A percentile compares a stretch with the other conserved stretches of the same genome.
These are phyloP conservation scores for Argya squamiceps DNA, from an alignment of 2,797 vertebrate genomes.

Conservation along the genomic window DNA sequence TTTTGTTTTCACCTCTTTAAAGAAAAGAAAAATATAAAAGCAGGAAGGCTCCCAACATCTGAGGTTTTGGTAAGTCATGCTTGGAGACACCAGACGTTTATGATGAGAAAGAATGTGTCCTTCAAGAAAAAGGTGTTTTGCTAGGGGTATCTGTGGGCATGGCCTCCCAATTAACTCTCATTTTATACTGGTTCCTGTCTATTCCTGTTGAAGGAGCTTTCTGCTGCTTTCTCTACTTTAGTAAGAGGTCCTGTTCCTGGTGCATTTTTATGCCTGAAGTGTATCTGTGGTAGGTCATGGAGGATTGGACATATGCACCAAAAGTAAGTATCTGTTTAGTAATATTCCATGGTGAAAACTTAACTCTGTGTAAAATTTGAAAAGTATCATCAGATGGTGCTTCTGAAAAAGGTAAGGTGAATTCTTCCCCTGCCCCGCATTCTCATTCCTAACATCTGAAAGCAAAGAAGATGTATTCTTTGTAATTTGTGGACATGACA, in stretches of 20 bases:
- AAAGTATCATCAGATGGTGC: neutral
- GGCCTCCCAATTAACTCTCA: neutral
- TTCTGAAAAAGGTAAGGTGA: constrained; percentile 50
- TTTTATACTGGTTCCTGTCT: neutral
- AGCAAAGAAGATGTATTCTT: neutral
- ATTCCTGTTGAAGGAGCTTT: neutral
- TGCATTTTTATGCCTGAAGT: neutral
- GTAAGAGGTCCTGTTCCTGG: neutral
- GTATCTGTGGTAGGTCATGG: neutral
- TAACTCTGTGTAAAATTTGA: neutral
- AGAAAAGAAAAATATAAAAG: neutral
- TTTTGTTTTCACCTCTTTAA: constrained; percentile 25
- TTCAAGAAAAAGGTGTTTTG: neutral
- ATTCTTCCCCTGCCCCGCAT: neutral
- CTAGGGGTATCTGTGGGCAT: neutral
- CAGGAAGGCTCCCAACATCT: neutral
- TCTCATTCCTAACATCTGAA: neutral
- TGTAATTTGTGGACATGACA: neutral
- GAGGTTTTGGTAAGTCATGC: constrained; percentile 8
- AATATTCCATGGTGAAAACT: neutral
- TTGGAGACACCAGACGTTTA: neutral
- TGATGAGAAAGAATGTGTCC: neutral
- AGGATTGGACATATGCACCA: neutral
- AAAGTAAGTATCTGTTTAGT: neutral
- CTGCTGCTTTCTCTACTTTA: neutral